phyloP scores from a whole-genome alignment of 2,113 vertebrate genomes.

The Tetraodon nigroviridis region DNA sequence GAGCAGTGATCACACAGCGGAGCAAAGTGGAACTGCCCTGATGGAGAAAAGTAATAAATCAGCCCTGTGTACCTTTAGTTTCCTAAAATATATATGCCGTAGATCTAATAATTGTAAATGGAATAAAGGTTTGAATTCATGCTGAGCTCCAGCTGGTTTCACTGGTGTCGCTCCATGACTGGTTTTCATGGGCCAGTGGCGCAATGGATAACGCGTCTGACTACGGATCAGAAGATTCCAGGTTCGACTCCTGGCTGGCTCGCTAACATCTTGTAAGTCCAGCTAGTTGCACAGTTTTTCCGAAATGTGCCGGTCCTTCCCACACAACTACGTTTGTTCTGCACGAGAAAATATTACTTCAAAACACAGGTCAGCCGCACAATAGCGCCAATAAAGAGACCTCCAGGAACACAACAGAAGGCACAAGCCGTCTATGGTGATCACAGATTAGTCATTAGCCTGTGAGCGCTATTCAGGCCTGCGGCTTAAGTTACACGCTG shows the following conservation, averaged over 20 bases:
- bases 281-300: no score
- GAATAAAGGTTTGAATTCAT: no score
- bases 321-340: background rate
- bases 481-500: conserved; percentile 60
- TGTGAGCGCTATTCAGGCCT: conserved; percentile 59
- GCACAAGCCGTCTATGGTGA: conserved; percentile 49
- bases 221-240: no score
- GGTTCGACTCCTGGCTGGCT: no score
- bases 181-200: background rate
- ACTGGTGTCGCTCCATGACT: background rate
- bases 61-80: no score
- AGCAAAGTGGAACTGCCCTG: conserved; percentile 1
- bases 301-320: no score
- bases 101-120: no score
- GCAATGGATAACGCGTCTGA: conserved; percentile 43
- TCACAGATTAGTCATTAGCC: conserved; percentile 63
- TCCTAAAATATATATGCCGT: no score
- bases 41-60: no score
- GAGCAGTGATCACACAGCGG: background rate
- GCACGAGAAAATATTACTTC: conserved; percentile 5
- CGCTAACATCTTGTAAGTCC: no score
- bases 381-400: conserved; percentile 30
- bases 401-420: conserved; percentile 50
- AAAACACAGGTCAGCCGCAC: conserved; percentile 28
- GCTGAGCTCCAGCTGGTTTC: no score